Evolutionary conservation across 2,888 invertebrate genomes (phyloP), one percentile per base, ranked within the genome.

Genomic region (Dione juno): DNA sequence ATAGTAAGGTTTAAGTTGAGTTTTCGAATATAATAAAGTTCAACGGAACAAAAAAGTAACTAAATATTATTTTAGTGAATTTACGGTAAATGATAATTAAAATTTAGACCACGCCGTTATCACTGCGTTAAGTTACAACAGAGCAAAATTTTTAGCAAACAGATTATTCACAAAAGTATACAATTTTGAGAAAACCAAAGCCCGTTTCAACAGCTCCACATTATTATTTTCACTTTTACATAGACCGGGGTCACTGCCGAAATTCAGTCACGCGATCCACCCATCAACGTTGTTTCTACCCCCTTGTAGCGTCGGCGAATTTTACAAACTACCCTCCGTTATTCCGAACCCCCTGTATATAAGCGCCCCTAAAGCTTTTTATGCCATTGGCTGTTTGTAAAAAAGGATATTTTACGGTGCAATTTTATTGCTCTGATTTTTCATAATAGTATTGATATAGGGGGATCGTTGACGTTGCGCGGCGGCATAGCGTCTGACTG

Each of bases 211-310:
- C 90, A 85, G 77, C 92, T 89, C 90, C 76, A 76, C 77, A 81
- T 53, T 87, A 73, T 86, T 92, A 89, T 89, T 92, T 92, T 93
- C 92, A 93, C 92, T 93, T 92, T 93, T 92, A 88, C 88, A 83
- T 85, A 85, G 86, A 85, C 84, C 82, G 85, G 88, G 92, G 92
- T 92, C 92, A 92, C 89, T 92, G 92, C 89, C 92, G 89, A 92
- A 92, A 92, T 91, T 89, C 88, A 89, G 92, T 90, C 93, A 93
- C 93, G 93, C 93, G 86, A 93, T 92, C 79, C 87, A 82, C 86
- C 93, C 92, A 93, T 93, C 93, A 93, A 91, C 90, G 88, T 88
- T 86, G 90, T 88, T 87, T 79, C 77, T 72, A 78, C 75, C 78
- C 79, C 79, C 77, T 72, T 80, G 78, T 81, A 83, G 83, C 85